phyloP scores from a whole-genome alignment of 2,797 vertebrate species.

The Garrulus glandarius region DNA sequence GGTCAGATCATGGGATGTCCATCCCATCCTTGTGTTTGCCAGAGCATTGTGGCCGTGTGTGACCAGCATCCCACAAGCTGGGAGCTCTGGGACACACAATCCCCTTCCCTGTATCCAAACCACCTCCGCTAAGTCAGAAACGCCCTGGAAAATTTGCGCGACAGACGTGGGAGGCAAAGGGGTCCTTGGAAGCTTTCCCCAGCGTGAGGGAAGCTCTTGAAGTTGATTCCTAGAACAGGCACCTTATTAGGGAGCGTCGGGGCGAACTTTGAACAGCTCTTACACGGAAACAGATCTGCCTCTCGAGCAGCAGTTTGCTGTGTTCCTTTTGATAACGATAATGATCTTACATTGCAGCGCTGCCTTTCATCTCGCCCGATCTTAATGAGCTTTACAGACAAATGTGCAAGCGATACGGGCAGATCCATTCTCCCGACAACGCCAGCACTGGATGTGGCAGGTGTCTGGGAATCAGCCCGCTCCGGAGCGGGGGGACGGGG shows the following conservation, averaged over 20 bases:
- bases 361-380: slow-evolving; percentile 62
- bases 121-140: rapidly evolving
- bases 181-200: slow-evolving; percentile 46
- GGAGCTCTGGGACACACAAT: not conserved
- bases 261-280: slow-evolving; percentile 57
- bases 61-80: rapidly evolving
- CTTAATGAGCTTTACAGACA: slow-evolving; percentile 65
- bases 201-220: slow-evolving; percentile 54
- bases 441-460: slow-evolving; percentile 42
- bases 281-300: slow-evolving; percentile 60
- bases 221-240: slow-evolving; percentile 55
- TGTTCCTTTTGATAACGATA: slow-evolving; percentile 69
- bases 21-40: not conserved
- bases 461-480: not conserved
- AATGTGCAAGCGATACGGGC: slow-evolving; percentile 19
- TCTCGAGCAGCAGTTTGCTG: slow-evolving; percentile 52
- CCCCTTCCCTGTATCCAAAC: not conserved
- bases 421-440: not conserved
- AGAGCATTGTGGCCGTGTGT: rapidly evolving
- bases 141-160: not conserved
- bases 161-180: not conserved
- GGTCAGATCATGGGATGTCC: no score
- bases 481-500: not conserved
- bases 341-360: slow-evolving; percentile 65
- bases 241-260: slow-evolving; percentile 43